Evolutionary conservation across 92 coral and sea anemone genomes (phyloP).

Genomic region (Epizoanthus illoricatus): DNA sequence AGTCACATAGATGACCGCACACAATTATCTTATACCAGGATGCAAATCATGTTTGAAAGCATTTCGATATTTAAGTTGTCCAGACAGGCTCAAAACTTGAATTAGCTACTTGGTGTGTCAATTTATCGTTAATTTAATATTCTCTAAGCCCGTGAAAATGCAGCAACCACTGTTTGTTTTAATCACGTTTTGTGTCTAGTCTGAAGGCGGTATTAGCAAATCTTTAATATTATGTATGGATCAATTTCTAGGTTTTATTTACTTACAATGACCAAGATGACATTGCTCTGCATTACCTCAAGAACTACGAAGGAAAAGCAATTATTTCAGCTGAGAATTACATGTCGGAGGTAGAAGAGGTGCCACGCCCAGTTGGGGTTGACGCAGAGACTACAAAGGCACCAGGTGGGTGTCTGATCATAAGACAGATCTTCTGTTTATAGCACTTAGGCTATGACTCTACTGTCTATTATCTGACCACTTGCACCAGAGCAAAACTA

Average conservation of each 20-base stretch:
- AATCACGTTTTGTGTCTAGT: too few species aligned
- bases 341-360: slow-evolving; percentile 78
- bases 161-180: too few species aligned
- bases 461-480: neutral
- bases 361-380: slow-evolving; percentile 8
- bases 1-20: too few species aligned
- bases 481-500: too few species aligned
- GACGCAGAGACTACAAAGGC: slow-evolving; percentile 16
- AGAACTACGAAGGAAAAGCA: slow-evolving; percentile 72
- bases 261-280: slow-evolving; percentile 97
- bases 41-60: too few species aligned
- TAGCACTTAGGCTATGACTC: neutral
- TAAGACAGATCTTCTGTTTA: neutral
- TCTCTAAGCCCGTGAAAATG: too few species aligned
- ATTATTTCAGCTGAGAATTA: slow-evolving; percentile 92
- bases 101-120: neutral
- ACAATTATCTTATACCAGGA: too few species aligned
- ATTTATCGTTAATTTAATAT: too few species aligned
- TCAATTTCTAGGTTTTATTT: slow-evolving; percentile 76
- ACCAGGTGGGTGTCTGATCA: slow-evolving; percentile 8
- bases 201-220: too few species aligned
- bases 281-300: slow-evolving; percentile 79
- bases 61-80: neutral
- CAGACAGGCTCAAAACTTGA: neutral
- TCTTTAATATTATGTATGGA: neutral